A percentile compares a stretch with the other conserved stretches of the same genome.
Conservation (phyloP, 2,113 vertebrate genomes). For the Halcyon senegalensis region DNA sequence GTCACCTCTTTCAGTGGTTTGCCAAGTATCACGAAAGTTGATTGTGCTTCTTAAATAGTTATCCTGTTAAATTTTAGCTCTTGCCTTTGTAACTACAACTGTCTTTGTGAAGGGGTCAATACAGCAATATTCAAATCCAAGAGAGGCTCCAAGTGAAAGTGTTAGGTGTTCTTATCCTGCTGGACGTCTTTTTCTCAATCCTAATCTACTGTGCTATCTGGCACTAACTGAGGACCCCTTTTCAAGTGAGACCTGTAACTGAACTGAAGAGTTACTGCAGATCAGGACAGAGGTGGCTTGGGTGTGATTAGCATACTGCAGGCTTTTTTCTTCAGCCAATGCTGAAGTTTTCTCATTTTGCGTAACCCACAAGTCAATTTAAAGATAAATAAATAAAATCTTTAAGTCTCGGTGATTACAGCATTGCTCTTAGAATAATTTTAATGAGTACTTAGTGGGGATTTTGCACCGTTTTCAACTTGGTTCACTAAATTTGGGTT, state of each 20-base stretch:
- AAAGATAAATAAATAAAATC: neutral
- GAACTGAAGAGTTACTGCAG: neutral
- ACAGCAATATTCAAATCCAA: neutral
- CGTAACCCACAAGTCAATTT: neutral
- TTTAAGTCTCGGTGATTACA: neutral
- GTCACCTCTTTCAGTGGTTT: neutral
- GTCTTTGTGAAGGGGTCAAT: neutral
- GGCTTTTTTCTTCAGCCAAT: neutral
- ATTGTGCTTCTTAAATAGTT: neutral
- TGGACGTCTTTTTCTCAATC: neutral
- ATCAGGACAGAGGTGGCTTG: neutral
- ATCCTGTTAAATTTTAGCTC: neutral
- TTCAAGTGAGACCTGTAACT: neutral
- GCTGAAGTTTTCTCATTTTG: neutral
- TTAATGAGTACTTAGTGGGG: neutral
- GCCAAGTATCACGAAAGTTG: neutral
- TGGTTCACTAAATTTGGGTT: neutral
- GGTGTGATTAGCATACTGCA: neutral
- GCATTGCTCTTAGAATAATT: neutral
- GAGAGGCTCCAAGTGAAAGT: neutral
- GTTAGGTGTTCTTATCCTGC: neutral
- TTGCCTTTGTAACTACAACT: neutral
- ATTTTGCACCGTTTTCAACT: neutral
- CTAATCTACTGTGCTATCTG: neutral
- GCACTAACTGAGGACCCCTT: neutral